phyloP scores from a whole-genome alignment of 2,797 vertebrate genomes.

The Podargus strigoides region DNA sequence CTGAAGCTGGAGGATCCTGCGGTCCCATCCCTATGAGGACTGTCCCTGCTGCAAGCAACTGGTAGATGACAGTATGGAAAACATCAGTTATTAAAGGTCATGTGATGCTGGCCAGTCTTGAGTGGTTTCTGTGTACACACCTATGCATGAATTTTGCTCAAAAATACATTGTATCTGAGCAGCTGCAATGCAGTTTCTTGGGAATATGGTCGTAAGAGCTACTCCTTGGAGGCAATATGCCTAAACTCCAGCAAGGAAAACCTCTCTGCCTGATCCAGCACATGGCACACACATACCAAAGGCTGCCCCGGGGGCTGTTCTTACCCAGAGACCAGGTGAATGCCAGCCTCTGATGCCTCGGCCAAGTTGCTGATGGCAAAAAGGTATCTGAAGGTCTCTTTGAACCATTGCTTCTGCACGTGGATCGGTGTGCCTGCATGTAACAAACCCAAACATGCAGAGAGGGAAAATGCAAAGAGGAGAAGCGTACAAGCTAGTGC shows the following conservation, averaged over 20 bases:
- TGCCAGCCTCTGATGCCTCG: conserved; percentile 81
- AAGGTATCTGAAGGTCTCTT: conserved; percentile 84
- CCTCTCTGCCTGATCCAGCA: not conserved
- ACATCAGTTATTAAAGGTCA: not conserved
- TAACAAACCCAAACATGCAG: not conserved
- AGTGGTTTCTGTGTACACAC: not conserved
- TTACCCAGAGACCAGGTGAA: conserved; percentile 88
- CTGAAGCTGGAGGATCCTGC: not conserved
- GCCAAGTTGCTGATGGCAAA: conserved; percentile 77
- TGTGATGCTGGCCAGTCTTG: not conserved
- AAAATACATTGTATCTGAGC: not conserved
- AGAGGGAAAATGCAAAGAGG: not conserved
- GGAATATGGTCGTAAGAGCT: not conserved
- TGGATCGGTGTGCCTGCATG: conserved; percentile 76
- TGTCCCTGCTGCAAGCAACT: not conserved
- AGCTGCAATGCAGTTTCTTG: not conserved
- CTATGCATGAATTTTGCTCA: not conserved
- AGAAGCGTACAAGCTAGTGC: not conserved
- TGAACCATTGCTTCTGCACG: conserved; percentile 85
- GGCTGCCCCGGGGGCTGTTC: not conserved
- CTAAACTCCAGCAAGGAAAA: not conserved
- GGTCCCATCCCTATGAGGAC: not conserved
- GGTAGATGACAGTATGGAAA: not conserved
- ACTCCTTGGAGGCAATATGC: not conserved
- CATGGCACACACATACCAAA: not conserved